A percentile compares a stretch with the other conserved stretches of the same genome.
These are phyloP conservation scores for Dione vanillae DNA, from an alignment of 2,888 invertebrate genomes.

Conservation along the genomic window DNA sequence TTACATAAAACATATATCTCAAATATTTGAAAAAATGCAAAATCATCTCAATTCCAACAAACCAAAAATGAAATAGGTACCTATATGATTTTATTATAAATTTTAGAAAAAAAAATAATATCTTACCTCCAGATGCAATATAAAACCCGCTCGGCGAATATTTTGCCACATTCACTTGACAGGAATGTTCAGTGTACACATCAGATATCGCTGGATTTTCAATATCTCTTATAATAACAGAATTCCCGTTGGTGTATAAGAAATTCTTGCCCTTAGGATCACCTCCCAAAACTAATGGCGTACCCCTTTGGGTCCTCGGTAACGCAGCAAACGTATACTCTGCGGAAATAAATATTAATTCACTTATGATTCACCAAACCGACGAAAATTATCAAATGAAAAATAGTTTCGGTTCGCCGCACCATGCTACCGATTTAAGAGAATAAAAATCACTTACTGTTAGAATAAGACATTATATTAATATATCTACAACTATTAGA, in stretches of 20 bases:
- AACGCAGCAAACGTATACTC: conserved; percentile 96
- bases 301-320: conserved; percentile 97
- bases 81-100: not conserved
- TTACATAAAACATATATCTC: too few species aligned
- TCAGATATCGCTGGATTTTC: conserved; percentile 97
- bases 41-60: too few species aligned
- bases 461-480: conserved; percentile 75
- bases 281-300: conserved; percentile 96
- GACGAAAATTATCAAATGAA: conserved; percentile 25
- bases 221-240: conserved; percentile 98
- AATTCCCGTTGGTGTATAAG: conserved; percentile 98
- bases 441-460: conserved; percentile 70
- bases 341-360: conserved; percentile 65
- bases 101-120: not conserved
- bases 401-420: conserved; percentile 40
- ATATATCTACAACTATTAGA: conserved; percentile 60
- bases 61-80: not conserved
- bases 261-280: conserved; percentile 99
- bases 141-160: conserved; percentile 99
- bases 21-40: too few species aligned
- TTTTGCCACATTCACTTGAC: conserved; percentile 97
- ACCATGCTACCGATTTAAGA: conserved; percentile 55
- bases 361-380: conserved; percentile 35
- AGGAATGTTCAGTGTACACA: conserved; percentile 98
- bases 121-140: conserved; percentile 97